Percentiles rank a stretch among this genome's conserved stretches.
Evolutionary conservation across 2,113 vertebrate species (phyloP).

Genomic region (Otis tarda): DNA sequence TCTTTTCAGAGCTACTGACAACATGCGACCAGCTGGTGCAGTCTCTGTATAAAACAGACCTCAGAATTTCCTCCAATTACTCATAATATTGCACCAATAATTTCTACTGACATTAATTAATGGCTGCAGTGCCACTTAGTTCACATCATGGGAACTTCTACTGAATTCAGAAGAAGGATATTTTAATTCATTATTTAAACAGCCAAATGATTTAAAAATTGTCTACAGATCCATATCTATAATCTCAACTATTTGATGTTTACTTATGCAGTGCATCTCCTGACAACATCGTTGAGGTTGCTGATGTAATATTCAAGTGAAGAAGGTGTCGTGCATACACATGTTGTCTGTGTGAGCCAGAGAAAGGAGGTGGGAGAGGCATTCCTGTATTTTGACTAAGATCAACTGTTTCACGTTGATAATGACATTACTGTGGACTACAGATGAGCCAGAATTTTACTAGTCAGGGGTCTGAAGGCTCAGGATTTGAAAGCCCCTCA

Average conservation of each 20-base stretch:
- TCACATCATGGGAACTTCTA: neutral
- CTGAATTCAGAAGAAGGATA: neutral
- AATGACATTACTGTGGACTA: neutral
- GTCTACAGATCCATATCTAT: accelerated
- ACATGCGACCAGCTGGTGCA: neutral
- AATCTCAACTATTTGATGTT: neutral
- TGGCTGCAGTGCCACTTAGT: neutral
- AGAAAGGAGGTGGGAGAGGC: neutral
- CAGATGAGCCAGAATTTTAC: neutral
- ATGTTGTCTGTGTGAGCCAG: neutral
- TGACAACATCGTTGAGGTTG: neutral
- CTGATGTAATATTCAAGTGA: neutral
- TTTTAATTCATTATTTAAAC: neutral
- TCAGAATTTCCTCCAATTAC: neutral
- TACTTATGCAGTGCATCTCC: neutral
- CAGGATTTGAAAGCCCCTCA: neutral
- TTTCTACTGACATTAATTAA: neutral
- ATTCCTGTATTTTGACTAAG: neutral
- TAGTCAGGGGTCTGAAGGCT: neutral
- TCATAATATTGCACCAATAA: constrained; percentile 4
- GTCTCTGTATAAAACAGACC: neutral
- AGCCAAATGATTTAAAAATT: neutral
- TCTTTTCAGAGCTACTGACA: neutral
- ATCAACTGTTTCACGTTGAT: neutral
- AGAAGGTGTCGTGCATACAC: neutral